Percentiles rank a stretch among this genome's conserved stretches.
Evolutionary conservation across 2,888 invertebrate genomes (phyloP).

Genomic region (Brachyopa scutellaris): DNA sequence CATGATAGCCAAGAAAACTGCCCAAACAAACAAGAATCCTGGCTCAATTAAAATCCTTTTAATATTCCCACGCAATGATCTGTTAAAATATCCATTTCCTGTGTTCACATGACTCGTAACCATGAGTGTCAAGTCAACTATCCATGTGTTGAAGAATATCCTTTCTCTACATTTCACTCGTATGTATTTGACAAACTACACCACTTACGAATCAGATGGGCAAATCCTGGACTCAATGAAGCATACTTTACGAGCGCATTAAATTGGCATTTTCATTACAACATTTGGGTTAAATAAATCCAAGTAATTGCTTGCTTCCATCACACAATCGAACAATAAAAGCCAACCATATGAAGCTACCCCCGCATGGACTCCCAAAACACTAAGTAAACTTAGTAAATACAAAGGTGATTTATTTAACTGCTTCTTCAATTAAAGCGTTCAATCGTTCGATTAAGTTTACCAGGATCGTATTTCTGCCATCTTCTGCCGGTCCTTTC

Average conservation of each 20-base stretch:
- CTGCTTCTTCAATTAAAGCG: slow-evolving; percentile 60
- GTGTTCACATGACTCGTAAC: slow-evolving; percentile 2
- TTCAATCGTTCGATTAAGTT: slow-evolving; percentile 36
- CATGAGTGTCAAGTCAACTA: slow-evolving; percentile 66
- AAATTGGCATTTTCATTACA: slow-evolving; percentile 68
- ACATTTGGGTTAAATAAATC: slow-evolving; percentile 62
- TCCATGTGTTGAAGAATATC: slow-evolving; percentile 43
- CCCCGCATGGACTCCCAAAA: slow-evolving; percentile 8
- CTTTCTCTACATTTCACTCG: too few relatives aligned
- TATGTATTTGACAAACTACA: slow-evolving; percentile 56
- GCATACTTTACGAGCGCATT: slow-evolving; percentile 60
- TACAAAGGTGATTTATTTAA: slow-evolving; percentile 66
- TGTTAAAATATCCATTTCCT: slow-evolving; percentile 50
- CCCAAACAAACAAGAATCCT: too few relatives aligned
- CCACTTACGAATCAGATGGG: slow-evolving; percentile 42
- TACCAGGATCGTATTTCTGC: too few relatives aligned
- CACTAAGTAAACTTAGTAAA: slow-evolving; percentile 40
- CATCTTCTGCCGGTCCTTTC: too few relatives aligned
- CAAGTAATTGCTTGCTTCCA: slow-evolving; percentile 67
- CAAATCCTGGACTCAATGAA: slow-evolving; percentile 43
- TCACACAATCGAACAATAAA: slow-evolving; percentile 44
- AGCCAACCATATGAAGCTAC: slow-evolving; percentile 6
- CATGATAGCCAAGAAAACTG: too few relatives aligned
- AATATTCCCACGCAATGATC: slow-evolving; percentile 29
- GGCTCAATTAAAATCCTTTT: not conserved